Conservation (phyloP, 2,888 invertebrate species). For the Andricus quercusramuli region DNA sequence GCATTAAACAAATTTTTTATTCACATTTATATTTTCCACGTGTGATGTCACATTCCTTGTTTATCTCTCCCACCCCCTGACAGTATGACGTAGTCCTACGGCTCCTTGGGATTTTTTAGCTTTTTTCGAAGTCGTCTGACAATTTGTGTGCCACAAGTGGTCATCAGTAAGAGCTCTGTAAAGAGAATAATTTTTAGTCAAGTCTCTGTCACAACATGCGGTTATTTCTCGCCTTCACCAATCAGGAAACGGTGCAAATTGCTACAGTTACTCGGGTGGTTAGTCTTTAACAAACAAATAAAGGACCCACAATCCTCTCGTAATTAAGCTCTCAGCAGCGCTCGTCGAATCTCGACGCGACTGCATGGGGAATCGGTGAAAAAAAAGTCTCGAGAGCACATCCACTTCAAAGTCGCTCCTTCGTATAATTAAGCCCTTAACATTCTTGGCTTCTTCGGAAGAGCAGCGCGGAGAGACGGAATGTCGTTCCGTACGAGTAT, state of each 20-base stretch:
- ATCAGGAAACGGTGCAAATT: conserved; percentile 29
- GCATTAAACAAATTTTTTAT: too few relatives aligned
- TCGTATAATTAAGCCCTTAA: conserved; percentile 66
- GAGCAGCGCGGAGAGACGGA: conserved; percentile 49
- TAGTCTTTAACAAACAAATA: conserved; percentile 32
- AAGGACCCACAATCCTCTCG: conserved; percentile 33
- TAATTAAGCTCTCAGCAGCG: conserved; percentile 36
- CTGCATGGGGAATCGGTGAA: conserved; percentile 22
- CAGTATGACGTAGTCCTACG: too few relatives aligned
- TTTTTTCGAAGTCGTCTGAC: conserved; percentile 4
- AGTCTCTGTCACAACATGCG: conserved; percentile 18
- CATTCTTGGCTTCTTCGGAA: conserved; percentile 50
- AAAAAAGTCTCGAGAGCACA: conserved; percentile 27
- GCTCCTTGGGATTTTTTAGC: not conserved
- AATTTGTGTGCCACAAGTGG: conserved; percentile 24
- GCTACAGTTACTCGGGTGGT: conserved; percentile 22
- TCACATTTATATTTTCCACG: too few relatives aligned
- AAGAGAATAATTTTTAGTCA: conserved; percentile 30
- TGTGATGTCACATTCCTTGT: too few relatives aligned
- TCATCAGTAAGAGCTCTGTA: conserved; percentile 34
- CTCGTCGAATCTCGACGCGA: conserved; percentile 13
- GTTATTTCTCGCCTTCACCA: conserved; percentile 1
- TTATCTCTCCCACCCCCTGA: too few relatives aligned
- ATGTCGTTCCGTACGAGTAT: conserved; percentile 58
- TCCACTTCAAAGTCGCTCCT: conserved; percentile 53